phyloP scores from a whole-genome alignment of 1,140 invertebrate genomes.

The Magallana gigas region DNA sequence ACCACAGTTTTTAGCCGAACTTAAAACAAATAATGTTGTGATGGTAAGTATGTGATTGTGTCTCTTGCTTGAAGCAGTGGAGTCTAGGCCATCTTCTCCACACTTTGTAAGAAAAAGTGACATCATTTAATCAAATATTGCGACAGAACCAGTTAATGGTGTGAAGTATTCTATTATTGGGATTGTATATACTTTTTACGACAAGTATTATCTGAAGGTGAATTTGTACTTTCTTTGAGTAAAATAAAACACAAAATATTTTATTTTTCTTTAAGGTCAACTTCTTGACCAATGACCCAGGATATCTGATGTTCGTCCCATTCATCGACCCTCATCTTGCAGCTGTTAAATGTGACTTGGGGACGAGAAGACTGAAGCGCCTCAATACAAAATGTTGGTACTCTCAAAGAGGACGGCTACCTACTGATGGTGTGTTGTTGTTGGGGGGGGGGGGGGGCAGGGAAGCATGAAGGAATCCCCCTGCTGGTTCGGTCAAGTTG shows the following conservation, averaged over 20 bases:
- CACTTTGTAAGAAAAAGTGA: slow-evolving; percentile 76
- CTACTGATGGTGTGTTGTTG: slow-evolving; percentile 77
- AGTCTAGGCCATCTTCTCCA: too few relatives aligned
- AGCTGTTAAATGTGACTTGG: slow-evolving; percentile 78
- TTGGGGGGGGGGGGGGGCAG: slow-evolving; percentile 56
- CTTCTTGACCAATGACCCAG: slow-evolving; percentile 72
- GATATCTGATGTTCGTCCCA: slow-evolving; percentile 81
- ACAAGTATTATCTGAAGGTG: too few relatives aligned
- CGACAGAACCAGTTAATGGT: too few relatives aligned
- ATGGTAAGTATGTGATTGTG: slow-evolving; percentile 64
- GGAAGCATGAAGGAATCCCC: slow-evolving; percentile 67
- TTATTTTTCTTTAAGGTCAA: slow-evolving; percentile 73
- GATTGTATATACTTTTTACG: too few relatives aligned
- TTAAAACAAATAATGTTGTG: slow-evolving; percentile 78
- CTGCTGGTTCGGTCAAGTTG: slow-evolving; percentile 73
- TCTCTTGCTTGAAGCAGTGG: too few relatives aligned
- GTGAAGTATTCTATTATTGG: too few relatives aligned
- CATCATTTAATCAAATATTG: too few relatives aligned
- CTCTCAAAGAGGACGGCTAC: slow-evolving; percentile 73
- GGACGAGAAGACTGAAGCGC: slow-evolving; percentile 73
- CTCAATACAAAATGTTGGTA: slow-evolving; percentile 64
- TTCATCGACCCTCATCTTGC: slow-evolving; percentile 66
- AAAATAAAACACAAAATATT: neutral
- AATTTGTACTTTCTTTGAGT: too few relatives aligned
- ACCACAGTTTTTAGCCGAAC: slow-evolving; percentile 74